Conservation (phyloP, 2,113 vertebrate genomes). For the Gymnorhina tibicen region DNA sequence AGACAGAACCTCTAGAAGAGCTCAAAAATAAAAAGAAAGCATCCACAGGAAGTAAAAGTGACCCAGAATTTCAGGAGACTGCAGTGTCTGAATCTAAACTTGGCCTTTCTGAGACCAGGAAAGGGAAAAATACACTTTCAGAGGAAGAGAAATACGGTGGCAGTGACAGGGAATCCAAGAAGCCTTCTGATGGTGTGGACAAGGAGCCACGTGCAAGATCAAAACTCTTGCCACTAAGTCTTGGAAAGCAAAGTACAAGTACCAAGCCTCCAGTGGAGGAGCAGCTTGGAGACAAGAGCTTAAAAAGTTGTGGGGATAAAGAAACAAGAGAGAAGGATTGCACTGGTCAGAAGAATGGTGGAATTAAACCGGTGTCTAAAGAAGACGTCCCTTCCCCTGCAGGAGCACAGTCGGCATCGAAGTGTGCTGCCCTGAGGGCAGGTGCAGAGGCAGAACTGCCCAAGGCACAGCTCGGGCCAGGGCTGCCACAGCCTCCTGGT, state of each 20-base stretch:
- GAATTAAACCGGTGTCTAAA: fast-evolving
- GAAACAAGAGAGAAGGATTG: not conserved
- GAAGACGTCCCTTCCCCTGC: not conserved
- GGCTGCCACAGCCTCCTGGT: not conserved
- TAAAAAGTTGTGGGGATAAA: not conserved
- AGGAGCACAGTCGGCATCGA: fast-evolving
- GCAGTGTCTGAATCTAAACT: not conserved
- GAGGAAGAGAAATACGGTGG: not conserved
- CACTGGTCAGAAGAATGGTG: not conserved
- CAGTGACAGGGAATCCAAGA: not conserved
- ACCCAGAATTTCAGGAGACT: not conserved
- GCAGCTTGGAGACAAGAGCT: not conserved
- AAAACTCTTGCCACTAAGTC: not conserved
- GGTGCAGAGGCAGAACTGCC: not conserved
- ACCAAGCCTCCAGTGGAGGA: not conserved
- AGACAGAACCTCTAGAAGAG: constrained; percentile 51
- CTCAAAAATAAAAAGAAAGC: constrained; percentile 65
- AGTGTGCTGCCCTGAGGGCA: fast-evolving
- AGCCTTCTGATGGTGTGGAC: not conserved
- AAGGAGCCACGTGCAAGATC: not conserved
- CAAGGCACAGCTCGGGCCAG: fast-evolving
- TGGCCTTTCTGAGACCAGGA: not conserved
- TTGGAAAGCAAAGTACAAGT: not conserved
- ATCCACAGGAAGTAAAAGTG: not conserved
- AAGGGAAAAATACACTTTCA: not conserved